Percentiles rank a stretch among this genome's conserved stretches.
Evolutionary conservation across 2,113 vertebrate species (phyloP).

Genomic region (Orycteropus afer): DNA sequence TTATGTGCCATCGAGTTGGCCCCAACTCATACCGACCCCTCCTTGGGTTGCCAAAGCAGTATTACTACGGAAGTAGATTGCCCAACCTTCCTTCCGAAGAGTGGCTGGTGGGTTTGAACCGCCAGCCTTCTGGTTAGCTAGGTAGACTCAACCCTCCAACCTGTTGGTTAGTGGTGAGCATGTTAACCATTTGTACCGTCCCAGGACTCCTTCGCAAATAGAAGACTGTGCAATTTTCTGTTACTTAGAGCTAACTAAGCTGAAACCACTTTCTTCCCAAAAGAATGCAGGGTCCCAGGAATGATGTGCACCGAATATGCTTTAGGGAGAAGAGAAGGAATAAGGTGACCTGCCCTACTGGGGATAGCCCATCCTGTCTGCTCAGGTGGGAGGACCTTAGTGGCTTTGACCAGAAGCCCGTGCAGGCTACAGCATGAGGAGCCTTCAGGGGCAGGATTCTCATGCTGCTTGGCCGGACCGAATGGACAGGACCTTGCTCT

Average conservation of each 20-base stretch:
- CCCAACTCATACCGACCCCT: too few relatives aligned
- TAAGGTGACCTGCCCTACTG: too few relatives aligned
- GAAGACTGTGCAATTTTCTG: not conserved
- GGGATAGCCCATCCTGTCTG: not conserved
- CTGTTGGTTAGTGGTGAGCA: not conserved
- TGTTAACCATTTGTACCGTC: not conserved
- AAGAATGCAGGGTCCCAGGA: not conserved
- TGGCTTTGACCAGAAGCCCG: not conserved
- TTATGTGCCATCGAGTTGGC: too few relatives aligned
- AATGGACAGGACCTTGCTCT: not conserved
- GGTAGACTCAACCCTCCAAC: not conserved
- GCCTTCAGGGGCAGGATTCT: not conserved
- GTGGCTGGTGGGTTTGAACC: too few relatives aligned
- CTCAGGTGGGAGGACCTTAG: not conserved
- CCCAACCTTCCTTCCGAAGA: too few relatives aligned
- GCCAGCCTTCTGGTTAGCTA: too few relatives aligned
- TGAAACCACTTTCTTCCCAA: not conserved
- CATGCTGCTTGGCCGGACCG: not conserved
- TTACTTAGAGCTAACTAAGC: not conserved
- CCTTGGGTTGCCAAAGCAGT: too few relatives aligned
- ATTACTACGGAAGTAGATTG: too few relatives aligned
- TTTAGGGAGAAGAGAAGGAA: not conserved
- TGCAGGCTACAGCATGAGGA: rapidly evolving
- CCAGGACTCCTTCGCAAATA: not conserved
- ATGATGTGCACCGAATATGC: not conserved